Evolutionary conservation across 2,113 vertebrate species (phyloP).

Genomic region (Plestiodon gilberti): DNA sequence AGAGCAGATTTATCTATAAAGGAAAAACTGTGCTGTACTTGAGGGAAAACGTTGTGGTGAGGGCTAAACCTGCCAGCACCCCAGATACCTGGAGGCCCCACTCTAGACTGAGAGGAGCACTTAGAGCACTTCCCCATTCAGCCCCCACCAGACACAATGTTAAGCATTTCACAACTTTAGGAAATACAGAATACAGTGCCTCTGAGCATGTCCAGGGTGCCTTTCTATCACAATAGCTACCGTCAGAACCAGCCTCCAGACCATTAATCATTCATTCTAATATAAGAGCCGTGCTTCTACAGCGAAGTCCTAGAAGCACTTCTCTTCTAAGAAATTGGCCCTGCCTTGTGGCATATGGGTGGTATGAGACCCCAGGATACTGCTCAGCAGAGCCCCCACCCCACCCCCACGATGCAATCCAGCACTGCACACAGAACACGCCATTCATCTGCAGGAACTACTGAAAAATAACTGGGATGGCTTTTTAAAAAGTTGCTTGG

Average conservation of each 20-base stretch:
- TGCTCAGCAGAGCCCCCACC: not conserved
- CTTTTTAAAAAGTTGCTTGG: conserved; percentile 4
- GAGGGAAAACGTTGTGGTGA: not conserved
- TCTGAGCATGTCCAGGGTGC: no score
- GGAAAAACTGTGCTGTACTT: not conserved
- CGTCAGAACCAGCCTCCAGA: no score
- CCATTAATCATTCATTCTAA: no score
- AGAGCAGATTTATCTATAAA: no score
- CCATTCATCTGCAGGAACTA: not conserved
- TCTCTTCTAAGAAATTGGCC: not conserved
- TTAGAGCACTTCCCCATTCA: not conserved
- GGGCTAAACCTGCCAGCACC: not conserved
- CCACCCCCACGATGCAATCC: not conserved
- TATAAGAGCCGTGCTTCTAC: no score
- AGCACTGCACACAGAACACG: not conserved
- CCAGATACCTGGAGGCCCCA: not conserved
- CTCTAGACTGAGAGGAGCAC: no score
- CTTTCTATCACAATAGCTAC: no score
- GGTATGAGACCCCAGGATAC: not conserved
- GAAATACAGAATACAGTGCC: not conserved
- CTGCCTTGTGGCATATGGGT: not conserved
- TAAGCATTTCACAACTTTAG: not conserved
- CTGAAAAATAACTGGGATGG: not conserved
- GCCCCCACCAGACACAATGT: not conserved
- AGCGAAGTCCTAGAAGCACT: not conserved